A percentile compares a stretch with the other conserved stretches of the same genome.
These are phyloP conservation scores for Tichodroma muraria DNA, from an alignment of 2,113 vertebrate species.

Conservation along the genomic window DNA sequence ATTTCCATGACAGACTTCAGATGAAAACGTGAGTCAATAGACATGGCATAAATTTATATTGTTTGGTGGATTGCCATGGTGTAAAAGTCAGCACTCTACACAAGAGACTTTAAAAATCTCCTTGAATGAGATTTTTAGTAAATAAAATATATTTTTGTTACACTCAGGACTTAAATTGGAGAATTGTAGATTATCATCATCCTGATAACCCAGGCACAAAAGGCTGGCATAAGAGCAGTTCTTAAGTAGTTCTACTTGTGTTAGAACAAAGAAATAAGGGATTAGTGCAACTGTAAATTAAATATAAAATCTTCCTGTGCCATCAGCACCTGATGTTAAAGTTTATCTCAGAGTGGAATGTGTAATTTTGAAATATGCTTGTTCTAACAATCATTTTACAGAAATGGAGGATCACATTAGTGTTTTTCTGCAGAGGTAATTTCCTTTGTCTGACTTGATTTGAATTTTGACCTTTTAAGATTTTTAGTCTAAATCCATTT, in stretches of 20 bases:
- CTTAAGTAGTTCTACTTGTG: background rate
- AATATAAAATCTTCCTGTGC: background rate
- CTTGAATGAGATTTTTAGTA: background rate
- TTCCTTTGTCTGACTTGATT: background rate
- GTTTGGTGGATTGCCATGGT: background rate
- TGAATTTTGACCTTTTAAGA: constrained; percentile 19
- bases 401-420: background rate
- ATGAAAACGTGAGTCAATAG: background rate
- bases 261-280: background rate
- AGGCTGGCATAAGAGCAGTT: background rate
- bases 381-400: background rate
- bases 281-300: background rate
- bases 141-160: background rate
- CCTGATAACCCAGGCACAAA: background rate
- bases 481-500: constrained; percentile 13
- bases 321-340: background rate
- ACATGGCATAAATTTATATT: background rate
- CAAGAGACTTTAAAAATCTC: background rate
- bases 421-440: background rate
- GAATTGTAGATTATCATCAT: background rate
- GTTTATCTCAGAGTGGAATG: background rate
- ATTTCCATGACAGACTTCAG: background rate
- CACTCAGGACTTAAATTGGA: background rate
- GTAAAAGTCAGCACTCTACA: background rate
- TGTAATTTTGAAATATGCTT: background rate